These are phyloP conservation scores for Drosophila tani DNA, from an alignment of 1,140 invertebrate species.

Conservation along the genomic window DNA sequence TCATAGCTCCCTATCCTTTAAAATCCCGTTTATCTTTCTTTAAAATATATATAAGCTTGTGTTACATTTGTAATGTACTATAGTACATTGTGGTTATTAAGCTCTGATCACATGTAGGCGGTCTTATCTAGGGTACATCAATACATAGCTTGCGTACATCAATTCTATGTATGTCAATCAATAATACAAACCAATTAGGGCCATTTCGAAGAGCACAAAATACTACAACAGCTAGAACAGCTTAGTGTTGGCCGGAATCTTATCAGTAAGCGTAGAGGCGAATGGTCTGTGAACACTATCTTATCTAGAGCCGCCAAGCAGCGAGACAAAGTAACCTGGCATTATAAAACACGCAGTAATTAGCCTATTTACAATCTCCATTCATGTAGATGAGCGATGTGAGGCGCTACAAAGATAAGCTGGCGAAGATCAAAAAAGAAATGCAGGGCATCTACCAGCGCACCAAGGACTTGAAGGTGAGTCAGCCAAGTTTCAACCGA, in stretches of 20 bases:
- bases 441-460: conserved; percentile 82
- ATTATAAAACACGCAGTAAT: conserved; percentile 26
- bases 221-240: neutral
- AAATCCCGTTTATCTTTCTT: no score
- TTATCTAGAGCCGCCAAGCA: conserved; percentile 27
- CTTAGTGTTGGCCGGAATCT: conserved; percentile 20
- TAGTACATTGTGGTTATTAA: no score
- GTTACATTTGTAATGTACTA: no score
- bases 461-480: conserved; percentile 80
- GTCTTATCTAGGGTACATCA: neutral
- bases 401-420: conserved; percentile 74
- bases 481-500: conserved; percentile 6
- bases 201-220: conserved; percentile 26
- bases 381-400: conserved; percentile 73
- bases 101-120: no score
- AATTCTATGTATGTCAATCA: neutral
- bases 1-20: no score
- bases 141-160: neutral
- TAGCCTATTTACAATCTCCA: conserved; percentile 8
- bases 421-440: conserved; percentile 77
- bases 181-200: conserved; percentile 13
- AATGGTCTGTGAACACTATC: conserved; percentile 16
- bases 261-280: conserved; percentile 18
- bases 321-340: conserved; percentile 13
- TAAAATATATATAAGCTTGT: no score